phyloP scores from a whole-genome alignment of 2,797 vertebrate genomes.

The Tokudaia muenninki region DNA sequence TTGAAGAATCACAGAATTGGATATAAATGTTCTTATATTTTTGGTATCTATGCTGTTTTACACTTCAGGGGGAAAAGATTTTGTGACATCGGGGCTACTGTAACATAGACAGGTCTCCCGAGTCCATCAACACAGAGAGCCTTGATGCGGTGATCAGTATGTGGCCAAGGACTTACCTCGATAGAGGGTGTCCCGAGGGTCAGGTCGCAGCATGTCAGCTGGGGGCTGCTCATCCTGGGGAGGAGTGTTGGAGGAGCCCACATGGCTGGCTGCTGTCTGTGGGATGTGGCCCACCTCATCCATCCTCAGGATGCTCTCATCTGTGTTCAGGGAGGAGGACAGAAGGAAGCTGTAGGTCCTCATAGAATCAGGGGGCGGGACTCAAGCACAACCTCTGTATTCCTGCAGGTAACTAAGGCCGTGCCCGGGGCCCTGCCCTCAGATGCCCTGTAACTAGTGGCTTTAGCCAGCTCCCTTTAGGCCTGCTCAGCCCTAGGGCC shows the following conservation, averaged over 20 bases:
- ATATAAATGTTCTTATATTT: neutral
- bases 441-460: neutral
- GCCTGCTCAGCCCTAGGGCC: no score
- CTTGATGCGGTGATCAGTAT: accelerated
- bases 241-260: neutral
- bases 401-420: accelerated
- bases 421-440: accelerated
- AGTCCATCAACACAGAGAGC: neutral
- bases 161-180: conserved; percentile 86
- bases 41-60: neutral
- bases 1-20: neutral
- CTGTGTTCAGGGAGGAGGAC: conserved; percentile 85
- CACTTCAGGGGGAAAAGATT: neutral
- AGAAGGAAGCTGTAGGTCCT: neutral
- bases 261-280: conserved; percentile 91
- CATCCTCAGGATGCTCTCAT: conserved; percentile 92
- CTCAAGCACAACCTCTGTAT: accelerated
- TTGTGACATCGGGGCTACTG: neutral
- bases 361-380: neutral
- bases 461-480: neutral
- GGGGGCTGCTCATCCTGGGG: conserved; percentile 73
- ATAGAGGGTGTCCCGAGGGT: conserved; percentile 93
- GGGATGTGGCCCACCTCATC: conserved; percentile 94
- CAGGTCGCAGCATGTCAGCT: conserved; percentile 93
- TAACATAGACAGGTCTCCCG: neutral